Evolutionary conservation across 2,797 vertebrate species (phyloP), one percentile per base, ranked within the genome.

Genomic region (Coilia nasus): DNA sequence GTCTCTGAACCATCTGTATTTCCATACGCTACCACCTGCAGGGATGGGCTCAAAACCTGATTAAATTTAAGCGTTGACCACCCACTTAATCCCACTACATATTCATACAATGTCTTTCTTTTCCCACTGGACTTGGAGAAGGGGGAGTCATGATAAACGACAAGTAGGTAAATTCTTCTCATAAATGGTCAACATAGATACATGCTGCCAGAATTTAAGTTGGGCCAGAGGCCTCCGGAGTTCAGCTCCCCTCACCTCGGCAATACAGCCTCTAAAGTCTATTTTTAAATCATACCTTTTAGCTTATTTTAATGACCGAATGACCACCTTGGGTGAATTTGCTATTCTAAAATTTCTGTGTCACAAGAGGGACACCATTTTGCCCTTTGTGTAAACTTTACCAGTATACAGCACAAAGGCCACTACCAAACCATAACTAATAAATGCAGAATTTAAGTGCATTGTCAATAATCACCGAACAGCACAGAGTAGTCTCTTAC

Each of bases 61-160:
- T 91, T 91, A 90, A 90, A 91, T 90, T 87, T 89, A 87, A 90
- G 91, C 91, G 91, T 89, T 89, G 88, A 90, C 87, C 91, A 83
- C 41, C 83, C 88, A 84, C 5, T 64, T 92, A 91, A 92, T 93
- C 91, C 89, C 25, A 82, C 88, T 59, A 92, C 91, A 84, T 87
- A 84, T 89, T 88, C 87, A 86, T 88, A 75, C 0, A 25, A 78
- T 75, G 5, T 7, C 41, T 31, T 17, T 15, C 7, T 44, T 17
- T 21, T 25, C 60, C n/a, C n/a, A 23, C 23, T 6, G 60, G 1
- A 64, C 17, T 23, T 23, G 23, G 23, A 25, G n/a, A 2, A n/a
- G 23, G 60, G 0, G 19, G 35, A 10, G 50, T 54, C 14, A 54
- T 10, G 17, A 78, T 4, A 19, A 14, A 75, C 17, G 0, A 44